Conservation (phyloP, 2,113 vertebrate genomes). For the Oncorhynchus mykiss region DNA sequence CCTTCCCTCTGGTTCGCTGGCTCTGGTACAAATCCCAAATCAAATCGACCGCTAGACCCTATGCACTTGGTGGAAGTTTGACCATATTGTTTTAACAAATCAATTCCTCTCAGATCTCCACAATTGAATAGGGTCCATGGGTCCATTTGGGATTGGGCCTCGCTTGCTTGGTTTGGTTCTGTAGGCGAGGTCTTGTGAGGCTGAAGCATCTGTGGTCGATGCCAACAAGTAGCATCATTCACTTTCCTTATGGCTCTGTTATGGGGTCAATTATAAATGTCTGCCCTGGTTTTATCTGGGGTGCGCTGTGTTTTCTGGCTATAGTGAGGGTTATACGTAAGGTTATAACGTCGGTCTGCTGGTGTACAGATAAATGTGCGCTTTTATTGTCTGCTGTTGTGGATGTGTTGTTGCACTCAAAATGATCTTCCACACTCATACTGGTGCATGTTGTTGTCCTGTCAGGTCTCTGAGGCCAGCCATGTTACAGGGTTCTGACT, state of each 20-base stretch:
- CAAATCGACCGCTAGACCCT: no score
- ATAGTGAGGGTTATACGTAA: background rate
- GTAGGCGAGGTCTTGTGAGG: background rate
- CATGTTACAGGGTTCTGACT: no score
- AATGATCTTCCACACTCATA: slow-evolving; percentile 35
- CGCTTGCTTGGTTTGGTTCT: slow-evolving; percentile 9
- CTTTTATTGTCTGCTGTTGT: background rate
- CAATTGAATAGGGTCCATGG: no score
- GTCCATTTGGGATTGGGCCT: background rate
- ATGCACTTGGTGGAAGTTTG: no score
- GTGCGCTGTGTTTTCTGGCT: background rate
- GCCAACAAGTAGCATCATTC: background rate
- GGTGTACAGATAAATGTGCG: no score
- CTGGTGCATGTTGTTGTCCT: slow-evolving; percentile 61
- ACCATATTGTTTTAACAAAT: background rate
- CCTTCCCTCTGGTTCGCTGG: background rate
- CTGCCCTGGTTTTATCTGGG: background rate
- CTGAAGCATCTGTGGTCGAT: slow-evolving; percentile 22
- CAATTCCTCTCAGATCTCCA: background rate
- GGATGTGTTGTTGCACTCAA: slow-evolving; percentile 12
- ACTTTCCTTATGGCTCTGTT: background rate
- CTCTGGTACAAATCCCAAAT: background rate
- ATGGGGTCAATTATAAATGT: background rate
- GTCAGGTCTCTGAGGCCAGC: no score
- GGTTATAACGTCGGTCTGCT: no score